Base-by-base conservation (phyloP, 2,888 invertebrate genomes). In the Acrobasis suavella region DNA sequence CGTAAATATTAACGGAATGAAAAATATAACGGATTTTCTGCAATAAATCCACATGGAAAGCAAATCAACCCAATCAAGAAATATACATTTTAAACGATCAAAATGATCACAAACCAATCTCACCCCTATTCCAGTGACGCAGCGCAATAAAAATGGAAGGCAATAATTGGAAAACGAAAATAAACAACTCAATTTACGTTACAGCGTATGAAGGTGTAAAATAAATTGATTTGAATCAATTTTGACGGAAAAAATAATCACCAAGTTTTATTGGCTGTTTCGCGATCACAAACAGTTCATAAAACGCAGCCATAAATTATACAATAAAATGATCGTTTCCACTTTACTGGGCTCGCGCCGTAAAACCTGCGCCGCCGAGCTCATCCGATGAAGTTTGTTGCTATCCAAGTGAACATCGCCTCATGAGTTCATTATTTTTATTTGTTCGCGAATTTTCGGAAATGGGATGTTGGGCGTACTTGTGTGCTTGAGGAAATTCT, bases 221-320 rank as follows among this genome's bases (percentile, higher is more conserved):
- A 74, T 75, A 81, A 79, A 83, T 84, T 82, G 82, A 81, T 80
- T 78, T 75, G 75, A 82, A 82, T 80, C 81, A 80, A 80, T 81
- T 80, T 78, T 70, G 74, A 72, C 54, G 62, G 60, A 71, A 69
- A 73, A 78, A 81, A 85, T 85, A 83, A 87, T 85, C 80, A 80
- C 75, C 76, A 69, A 68, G 63, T 74, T 83, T 83, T 82, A 84
- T 79, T 76, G 72, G 73, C 67, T 73, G 73, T 71, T 71, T 67
- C 67, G 73, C 75, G 77, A 78, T 82, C 78, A 78, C 81, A 78
- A 82, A 76, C 82, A 83, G 81, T 83, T 82, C 80, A 85, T 86
- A 83, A 85, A 80, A 75, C 67, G 78, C 71, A 66, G 76, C 71
- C 67, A 75, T 84, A 81, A 82, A 85, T 81, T 80, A 75, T 73